Evolutionary conservation across 1,140 invertebrate genomes (phyloP).

Genomic region (fruit fly (Drosophila melanogaster)): Release_6_plus_ISO1_MT NT_037436.4:11741001-11741500

Average conservation of each 20-base stretch:
- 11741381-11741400: constrained; percentile 58
- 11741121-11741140: constrained; percentile 9
- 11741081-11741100: constrained; percentile 44
- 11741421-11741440: constrained; percentile 61
- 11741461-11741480: constrained; percentile 70
- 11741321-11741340: no score
- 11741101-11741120: constrained; percentile 34
- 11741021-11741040: not conserved
- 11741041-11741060: constrained; percentile 4
- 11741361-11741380: constrained; percentile 65
- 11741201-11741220: constrained; percentile 45
- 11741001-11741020: no score
- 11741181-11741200: constrained; percentile 46
- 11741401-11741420: constrained; percentile 29
- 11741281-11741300: constrained; percentile 8
- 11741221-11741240: constrained; percentile 48
- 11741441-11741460: constrained; percentile 70
- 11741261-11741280: constrained; percentile 55
- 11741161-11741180: constrained; percentile 12
- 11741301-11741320: no score
- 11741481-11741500: constrained; percentile 55
- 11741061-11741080: constrained; percentile 15
- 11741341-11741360: constrained; percentile 22
- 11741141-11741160: constrained; percentile 14
- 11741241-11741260: constrained; percentile 44